A percentile compares a stretch with the other conserved stretches of the same genome.
phyloP scores from a whole-genome alignment of 2,113 vertebrate species.

The Edolisoma coerulescens region DNA sequence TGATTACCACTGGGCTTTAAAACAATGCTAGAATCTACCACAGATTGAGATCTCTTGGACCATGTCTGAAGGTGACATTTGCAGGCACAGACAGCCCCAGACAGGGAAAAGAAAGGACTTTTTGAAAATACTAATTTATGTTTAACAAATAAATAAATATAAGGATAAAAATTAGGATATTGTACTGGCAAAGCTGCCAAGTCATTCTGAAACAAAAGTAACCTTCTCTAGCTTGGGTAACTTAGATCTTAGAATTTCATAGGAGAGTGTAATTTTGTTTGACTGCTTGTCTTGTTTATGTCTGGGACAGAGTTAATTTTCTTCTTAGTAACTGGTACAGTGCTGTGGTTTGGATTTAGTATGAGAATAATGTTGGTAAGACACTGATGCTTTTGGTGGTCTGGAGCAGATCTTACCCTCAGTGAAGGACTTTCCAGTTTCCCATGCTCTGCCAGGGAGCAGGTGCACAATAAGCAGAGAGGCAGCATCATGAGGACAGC shows the following conservation, averaged over 20 bases:
- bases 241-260: background rate
- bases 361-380: background rate
- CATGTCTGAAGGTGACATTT: background rate
- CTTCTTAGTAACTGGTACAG: background rate
- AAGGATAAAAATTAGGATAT: background rate
- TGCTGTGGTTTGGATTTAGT: background rate
- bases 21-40: background rate
- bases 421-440: background rate
- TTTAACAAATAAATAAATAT: background rate
- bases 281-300: background rate
- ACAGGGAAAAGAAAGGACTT: background rate
- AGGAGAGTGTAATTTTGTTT: background rate
- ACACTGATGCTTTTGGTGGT: rapidly evolving
- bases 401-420: background rate
- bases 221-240: background rate
- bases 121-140: background rate
- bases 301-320: background rate
- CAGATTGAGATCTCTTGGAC: background rate
- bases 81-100: background rate
- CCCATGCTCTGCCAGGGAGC: background rate
- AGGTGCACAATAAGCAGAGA: background rate
- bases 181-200: background rate
- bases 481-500: background rate
- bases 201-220: background rate
- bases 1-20: background rate